Percentiles rank a stretch among this genome's conserved stretches.
Conservation (phyloP, 2,797 vertebrate genomes). For the Erpetoichthys calabaricus region DNA sequence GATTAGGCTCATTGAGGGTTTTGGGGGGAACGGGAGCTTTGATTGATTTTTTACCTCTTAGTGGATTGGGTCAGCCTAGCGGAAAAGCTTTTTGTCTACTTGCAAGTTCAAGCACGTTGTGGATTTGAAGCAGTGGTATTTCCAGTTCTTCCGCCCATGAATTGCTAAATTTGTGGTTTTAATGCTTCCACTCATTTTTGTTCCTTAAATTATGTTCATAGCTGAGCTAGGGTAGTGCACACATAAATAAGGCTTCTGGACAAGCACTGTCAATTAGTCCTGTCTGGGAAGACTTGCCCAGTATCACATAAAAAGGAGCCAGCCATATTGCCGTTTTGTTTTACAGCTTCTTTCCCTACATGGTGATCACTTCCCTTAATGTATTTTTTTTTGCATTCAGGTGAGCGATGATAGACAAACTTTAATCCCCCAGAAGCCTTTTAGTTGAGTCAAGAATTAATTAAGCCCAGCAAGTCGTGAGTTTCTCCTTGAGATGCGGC, state of each 20-base stretch:
- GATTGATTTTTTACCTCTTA: too few relatives aligned
- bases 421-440: background rate
- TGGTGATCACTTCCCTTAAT: too few relatives aligned
- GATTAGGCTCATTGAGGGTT: too few relatives aligned
- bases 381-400: background rate
- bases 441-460: background rate
- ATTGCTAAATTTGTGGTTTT: conserved; percentile 7
- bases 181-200: background rate
- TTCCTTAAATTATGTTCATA: background rate
- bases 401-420: background rate
- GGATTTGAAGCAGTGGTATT: background rate
- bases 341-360: too few relatives aligned
- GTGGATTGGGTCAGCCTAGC: conserved; percentile 3
- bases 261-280: too few relatives aligned
- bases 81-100: conserved; percentile 7
- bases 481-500: background rate
- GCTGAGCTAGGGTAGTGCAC: background rate
- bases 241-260: too few relatives aligned
- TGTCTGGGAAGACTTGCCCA: too few relatives aligned
- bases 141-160: conserved; percentile 5
- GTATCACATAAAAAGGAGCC: too few relatives aligned
- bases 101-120: conserved; percentile 7
- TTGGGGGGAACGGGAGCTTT: too few relatives aligned
- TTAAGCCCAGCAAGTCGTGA: background rate
- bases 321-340: too few relatives aligned